Evolutionary conservation across 1,140 invertebrate species (phyloP).

Genomic region (Heliconius hewitsoni): DNA sequence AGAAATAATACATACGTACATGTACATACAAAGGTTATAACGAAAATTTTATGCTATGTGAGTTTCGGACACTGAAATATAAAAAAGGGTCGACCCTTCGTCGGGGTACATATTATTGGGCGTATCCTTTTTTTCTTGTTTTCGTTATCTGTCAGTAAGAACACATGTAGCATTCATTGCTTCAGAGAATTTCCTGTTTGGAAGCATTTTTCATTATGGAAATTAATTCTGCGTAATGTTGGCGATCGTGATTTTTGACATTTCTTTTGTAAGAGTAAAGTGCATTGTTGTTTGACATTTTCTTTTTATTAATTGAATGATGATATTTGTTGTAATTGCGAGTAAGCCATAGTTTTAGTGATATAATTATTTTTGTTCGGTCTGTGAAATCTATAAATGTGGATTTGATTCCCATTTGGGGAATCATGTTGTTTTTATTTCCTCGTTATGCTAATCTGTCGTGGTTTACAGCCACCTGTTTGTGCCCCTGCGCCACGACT

Average conservation of each 20-base stretch:
- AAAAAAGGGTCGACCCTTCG: slow-evolving; percentile 49
- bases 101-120: slow-evolving; percentile 48
- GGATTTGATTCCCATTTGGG: too few species aligned
- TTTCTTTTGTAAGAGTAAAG: not conserved
- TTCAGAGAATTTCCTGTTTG: slow-evolving; percentile 1
- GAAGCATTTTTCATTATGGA: slow-evolving; percentile 6
- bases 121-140: slow-evolving; percentile 46
- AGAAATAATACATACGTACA: slow-evolving; percentile 40
- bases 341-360: too few species aligned
- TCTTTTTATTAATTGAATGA: too few species aligned
- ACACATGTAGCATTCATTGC: slow-evolving; percentile 41
- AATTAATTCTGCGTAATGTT: not conserved
- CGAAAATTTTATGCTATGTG: slow-evolving; percentile 48
- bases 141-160: slow-evolving; percentile 45
- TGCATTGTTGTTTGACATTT: not conserved
- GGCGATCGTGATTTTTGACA: not conserved
- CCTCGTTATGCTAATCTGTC: too few species aligned
- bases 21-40: slow-evolving; percentile 41
- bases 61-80: slow-evolving; percentile 46
- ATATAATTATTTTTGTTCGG: too few species aligned
- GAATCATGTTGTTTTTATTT: too few species aligned
- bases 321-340: too few species aligned
- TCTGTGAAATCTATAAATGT: too few species aligned
- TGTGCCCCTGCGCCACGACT: too few species aligned
- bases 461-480: too few species aligned